Evolutionary conservation across 2,888 invertebrate species (phyloP).

Genomic region (Adela reaumurella): DNA sequence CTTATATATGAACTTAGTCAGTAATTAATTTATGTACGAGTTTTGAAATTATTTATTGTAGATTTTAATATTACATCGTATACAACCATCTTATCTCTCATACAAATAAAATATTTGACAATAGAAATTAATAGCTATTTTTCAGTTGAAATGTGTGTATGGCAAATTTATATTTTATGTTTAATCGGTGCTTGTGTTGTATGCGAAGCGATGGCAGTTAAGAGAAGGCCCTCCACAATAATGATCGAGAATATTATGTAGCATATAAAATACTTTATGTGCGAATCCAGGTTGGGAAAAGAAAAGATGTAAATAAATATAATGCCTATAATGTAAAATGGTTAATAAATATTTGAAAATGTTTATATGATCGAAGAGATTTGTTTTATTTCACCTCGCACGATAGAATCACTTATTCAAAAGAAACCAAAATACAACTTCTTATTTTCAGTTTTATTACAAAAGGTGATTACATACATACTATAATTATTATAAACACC

Average conservation of each 20-base stretch:
- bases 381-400: constrained; percentile 18
- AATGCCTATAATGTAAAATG: constrained; percentile 54
- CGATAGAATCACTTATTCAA: too few species aligned
- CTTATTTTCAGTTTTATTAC: too few species aligned
- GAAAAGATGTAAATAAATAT: constrained; percentile 17
- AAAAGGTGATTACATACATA: too few species aligned
- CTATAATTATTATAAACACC: background rate
- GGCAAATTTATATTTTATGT: constrained; percentile 35
- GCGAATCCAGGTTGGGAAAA: background rate
- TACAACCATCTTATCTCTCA: too few species aligned
- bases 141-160: constrained; percentile 10
- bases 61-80: too few species aligned
- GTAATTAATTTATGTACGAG: too few species aligned
- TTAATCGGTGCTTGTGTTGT: constrained; percentile 47
- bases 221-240: constrained; percentile 54
- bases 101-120: too few species aligned
- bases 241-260: constrained; percentile 20
- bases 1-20: too few species aligned
- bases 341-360: constrained; percentile 58
- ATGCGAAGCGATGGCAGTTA: constrained; percentile 20
- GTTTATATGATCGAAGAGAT: constrained; percentile 49
- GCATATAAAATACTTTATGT: background rate
- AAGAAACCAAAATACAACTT: background rate
- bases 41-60: too few species aligned
- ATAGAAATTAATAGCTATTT: background rate